Evolutionary conservation across 2,888 invertebrate genomes (phyloP).

Genomic region (Ophraella communa): DNA sequence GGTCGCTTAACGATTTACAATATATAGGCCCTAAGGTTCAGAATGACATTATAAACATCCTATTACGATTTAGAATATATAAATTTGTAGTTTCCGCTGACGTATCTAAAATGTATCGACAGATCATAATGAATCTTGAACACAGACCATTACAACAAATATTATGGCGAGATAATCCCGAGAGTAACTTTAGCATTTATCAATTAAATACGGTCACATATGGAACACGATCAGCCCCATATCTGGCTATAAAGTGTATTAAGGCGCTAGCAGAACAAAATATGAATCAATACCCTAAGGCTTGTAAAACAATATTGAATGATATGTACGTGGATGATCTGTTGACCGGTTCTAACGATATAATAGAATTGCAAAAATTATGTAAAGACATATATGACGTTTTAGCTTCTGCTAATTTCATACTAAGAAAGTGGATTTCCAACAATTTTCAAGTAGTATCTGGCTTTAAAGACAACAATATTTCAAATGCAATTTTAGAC

Average conservation of each 20-base stretch:
- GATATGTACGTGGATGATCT: not conserved
- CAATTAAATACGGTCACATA: conserved; percentile 38
- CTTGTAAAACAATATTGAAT: not conserved
- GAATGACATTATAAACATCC: conserved; percentile 21
- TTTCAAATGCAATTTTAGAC: conserved; percentile 8
- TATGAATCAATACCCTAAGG: not conserved
- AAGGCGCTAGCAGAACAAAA: conserved; percentile 13
- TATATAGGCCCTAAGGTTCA: conserved; percentile 16
- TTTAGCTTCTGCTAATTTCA: not conserved
- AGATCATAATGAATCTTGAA: conserved; percentile 26
- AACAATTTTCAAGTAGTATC: not conserved
- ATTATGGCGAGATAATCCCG: conserved; percentile 22
- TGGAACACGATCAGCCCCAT: conserved; percentile 29
- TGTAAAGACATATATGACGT: not conserved
- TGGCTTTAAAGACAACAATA: not conserved
- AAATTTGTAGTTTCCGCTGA: conserved; percentile 28
- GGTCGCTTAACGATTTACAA: not conserved
- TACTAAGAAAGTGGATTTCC: not conserved
- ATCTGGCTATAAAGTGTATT: conserved; percentile 25
- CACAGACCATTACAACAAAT: conserved; percentile 22
- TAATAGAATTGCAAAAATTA: not conserved
- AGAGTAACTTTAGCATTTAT: conserved; percentile 27
- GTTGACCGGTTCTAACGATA: not conserved
- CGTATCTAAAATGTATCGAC: conserved; percentile 40
- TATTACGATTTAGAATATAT: conserved; percentile 33